Percentiles rank a stretch among this genome's conserved stretches.
phyloP scores from a whole-genome alignment of 2,113 vertebrate genomes.

The Melanocharis versteri region DNA sequence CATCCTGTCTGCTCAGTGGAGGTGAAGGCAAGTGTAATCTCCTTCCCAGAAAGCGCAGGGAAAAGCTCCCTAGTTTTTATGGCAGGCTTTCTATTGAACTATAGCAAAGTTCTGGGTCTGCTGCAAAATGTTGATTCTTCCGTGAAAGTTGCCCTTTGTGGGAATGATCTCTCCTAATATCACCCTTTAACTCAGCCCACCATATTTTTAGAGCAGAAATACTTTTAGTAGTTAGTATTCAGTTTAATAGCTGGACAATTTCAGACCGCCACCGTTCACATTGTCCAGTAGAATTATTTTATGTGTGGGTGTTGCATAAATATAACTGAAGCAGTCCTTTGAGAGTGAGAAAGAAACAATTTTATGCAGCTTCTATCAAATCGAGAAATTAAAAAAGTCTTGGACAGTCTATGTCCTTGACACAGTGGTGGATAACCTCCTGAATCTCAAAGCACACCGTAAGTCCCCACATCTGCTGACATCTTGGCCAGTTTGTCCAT shows the following conservation, averaged over 20 bases:
- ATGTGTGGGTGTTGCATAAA: neutral
- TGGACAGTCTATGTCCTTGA: neutral
- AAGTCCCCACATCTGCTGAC: neutral
- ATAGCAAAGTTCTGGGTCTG: neutral
- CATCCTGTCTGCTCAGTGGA: neutral
- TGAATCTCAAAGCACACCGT: neutral
- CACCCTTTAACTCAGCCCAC: neutral
- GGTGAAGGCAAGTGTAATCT: neutral
- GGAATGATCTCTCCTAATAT: neutral
- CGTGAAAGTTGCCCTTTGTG: neutral
- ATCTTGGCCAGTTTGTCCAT: neutral
- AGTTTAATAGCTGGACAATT: neutral
- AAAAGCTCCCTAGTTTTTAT: neutral
- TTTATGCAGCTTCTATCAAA: neutral
- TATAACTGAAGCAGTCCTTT: neutral
- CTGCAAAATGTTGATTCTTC: neutral
- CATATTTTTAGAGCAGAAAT: neutral
- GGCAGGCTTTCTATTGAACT: neutral
- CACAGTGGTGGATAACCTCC: neutral
- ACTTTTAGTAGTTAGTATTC: neutral
- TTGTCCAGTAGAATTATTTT: neutral
- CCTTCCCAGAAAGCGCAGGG: neutral
- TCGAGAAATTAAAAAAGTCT: neutral
- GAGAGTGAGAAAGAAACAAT: neutral
- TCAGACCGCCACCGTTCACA: neutral